phyloP scores from a whole-genome alignment of 2,797 vertebrate genomes.

The Characodon lateralis region DNA sequence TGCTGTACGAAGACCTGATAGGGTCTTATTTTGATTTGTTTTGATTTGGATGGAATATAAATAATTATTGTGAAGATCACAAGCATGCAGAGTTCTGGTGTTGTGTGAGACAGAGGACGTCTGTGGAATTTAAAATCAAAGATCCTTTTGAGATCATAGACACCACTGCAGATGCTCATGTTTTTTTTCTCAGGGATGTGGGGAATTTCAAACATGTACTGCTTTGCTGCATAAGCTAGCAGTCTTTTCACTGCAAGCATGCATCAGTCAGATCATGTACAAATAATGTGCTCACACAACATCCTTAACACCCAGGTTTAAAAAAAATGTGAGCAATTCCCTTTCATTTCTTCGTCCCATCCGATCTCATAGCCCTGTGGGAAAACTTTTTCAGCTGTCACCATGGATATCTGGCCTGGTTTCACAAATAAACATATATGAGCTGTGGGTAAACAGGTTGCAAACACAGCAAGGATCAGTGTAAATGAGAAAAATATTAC shows the following conservation, averaged over 20 bases:
- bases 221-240: slow-evolving; percentile 13
- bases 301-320: slow-evolving; percentile 6
- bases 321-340: neutral
- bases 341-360: slow-evolving; percentile 34
- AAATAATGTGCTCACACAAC: slow-evolving; percentile 10
- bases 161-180: slow-evolving; percentile 44
- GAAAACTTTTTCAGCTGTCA: slow-evolving; percentile 38
- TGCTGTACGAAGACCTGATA: slow-evolving; percentile 3
- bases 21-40: slow-evolving; percentile 22
- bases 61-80: slow-evolving; percentile 40
- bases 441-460: slow-evolving; percentile 31
- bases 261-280: slow-evolving; percentile 7
- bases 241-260: slow-evolving; percentile 14
- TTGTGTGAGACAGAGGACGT: slow-evolving; percentile 32
- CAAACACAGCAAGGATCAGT: slow-evolving; percentile 30
- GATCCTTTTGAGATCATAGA: slow-evolving; percentile 42
- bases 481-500: slow-evolving; percentile 43
- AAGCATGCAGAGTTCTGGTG: slow-evolving; percentile 25
- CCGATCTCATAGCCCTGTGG: slow-evolving; percentile 42
- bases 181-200: slow-evolving; percentile 36
- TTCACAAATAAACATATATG: slow-evolving; percentile 50
- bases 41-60: slow-evolving; percentile 25
- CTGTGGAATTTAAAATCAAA: slow-evolving; percentile 66
- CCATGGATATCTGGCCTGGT: slow-evolving; percentile 55
- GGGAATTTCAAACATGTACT: slow-evolving; percentile 44